These are phyloP conservation scores for Botia kubotai DNA, from an alignment of 2,797 vertebrate genomes.

Conservation along the genomic window DNA sequence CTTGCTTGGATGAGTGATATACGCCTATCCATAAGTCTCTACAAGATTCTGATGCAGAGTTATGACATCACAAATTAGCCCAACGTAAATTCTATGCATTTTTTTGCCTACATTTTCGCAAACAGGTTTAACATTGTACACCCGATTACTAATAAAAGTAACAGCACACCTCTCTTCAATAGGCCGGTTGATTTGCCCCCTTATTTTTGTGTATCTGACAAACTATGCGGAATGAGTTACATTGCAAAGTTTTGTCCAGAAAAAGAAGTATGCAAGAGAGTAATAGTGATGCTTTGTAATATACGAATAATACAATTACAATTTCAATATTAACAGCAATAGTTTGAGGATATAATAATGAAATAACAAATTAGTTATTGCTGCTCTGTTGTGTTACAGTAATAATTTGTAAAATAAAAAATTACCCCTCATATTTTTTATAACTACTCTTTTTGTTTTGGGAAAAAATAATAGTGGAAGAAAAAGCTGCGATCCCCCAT, in stretches of 20 bases:
- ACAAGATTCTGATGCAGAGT: too few species aligned
- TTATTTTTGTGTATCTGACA: too few species aligned
- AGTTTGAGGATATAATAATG: not conserved
- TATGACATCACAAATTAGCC: too few species aligned
- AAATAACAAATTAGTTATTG: not conserved
- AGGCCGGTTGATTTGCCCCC: too few species aligned
- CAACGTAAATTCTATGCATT: not conserved
- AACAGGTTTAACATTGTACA: too few species aligned
- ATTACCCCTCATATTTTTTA: not conserved
- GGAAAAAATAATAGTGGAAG: not conserved
- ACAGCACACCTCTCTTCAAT: too few species aligned
- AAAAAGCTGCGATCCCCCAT: not conserved
- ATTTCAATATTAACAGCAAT: not conserved
- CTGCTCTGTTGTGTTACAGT: constrained; percentile 1
- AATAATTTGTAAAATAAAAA: not conserved
- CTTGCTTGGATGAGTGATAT: too few species aligned
- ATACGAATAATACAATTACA: not conserved
- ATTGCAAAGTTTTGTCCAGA: not conserved
- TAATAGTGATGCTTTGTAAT: not conserved
- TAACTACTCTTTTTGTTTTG: not conserved
- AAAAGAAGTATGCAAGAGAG: too few species aligned
- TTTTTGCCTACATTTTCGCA: not conserved
- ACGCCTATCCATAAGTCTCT: too few species aligned
- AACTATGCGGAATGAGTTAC: not conserved
- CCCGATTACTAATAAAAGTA: too few species aligned